Percentiles rank a stretch among this genome's conserved stretches.
Conservation (phyloP, 2,797 vertebrate species). For the Catostomus latipinnis region DNA sequence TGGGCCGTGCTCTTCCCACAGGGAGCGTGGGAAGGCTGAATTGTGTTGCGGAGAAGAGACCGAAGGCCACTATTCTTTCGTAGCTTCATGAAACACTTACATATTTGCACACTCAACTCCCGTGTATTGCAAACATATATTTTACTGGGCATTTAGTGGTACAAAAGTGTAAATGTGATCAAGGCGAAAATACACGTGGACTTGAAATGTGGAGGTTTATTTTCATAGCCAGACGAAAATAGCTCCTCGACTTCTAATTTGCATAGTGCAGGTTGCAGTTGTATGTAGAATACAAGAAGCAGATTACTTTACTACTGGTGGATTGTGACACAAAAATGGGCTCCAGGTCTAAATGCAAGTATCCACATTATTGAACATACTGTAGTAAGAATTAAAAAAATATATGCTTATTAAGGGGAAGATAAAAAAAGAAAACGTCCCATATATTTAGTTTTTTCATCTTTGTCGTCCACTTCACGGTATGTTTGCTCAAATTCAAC, state of each 20-base stretch:
- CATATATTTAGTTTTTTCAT: no score
- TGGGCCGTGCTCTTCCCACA: slow-evolving; percentile 10
- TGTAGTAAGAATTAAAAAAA: no score
- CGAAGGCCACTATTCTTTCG: slow-evolving; percentile 20
- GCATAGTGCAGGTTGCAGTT: background rate
- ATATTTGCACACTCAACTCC: background rate
- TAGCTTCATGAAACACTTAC: slow-evolving; percentile 31
- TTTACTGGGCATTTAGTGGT: background rate
- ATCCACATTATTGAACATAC: no score
- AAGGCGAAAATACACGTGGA: slow-evolving; percentile 10
- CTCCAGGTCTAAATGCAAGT: no score
- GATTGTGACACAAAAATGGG: no score
- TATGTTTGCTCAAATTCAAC: no score
- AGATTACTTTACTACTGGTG: background rate
- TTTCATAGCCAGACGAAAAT: slow-evolving; percentile 8
- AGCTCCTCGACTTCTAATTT: background rate
- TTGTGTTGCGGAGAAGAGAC: slow-evolving; percentile 4
- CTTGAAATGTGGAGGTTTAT: slow-evolving; percentile 21
- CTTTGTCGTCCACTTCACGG: no score
- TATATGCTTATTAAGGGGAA: no score
- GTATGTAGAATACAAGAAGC: background rate
- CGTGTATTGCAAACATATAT: slow-evolving; percentile 5
- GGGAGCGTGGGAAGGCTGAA: slow-evolving; percentile 38
- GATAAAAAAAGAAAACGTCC: no score
- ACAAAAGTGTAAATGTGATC: slow-evolving; percentile 26